A percentile compares a stretch with the other conserved stretches of the same genome.
Conservation (phyloP, 2,888 invertebrate genomes). For the Parnassius mnemosyne region DNA sequence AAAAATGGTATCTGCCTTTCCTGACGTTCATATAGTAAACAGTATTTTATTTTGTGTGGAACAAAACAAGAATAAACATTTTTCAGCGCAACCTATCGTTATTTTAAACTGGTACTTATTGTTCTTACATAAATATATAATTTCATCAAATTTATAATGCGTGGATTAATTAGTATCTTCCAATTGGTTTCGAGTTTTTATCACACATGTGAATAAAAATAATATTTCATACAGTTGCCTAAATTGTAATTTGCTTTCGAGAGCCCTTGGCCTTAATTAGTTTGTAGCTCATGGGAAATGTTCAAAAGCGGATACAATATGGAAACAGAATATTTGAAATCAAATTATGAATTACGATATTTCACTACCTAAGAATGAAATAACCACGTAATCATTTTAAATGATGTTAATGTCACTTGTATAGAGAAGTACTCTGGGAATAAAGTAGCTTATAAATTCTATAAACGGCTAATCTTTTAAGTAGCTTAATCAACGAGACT, state of each 20-base stretch:
- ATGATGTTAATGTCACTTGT: background rate
- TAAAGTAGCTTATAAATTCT: conserved; percentile 11
- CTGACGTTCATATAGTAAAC: no score
- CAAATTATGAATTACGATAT: no score
- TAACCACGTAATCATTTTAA: no score
- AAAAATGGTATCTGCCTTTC: no score
- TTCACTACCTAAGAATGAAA: no score
- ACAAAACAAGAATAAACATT: no score
- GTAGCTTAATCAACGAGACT: conserved; percentile 16
- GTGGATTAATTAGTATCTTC: conserved; percentile 19
- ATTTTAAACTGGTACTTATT: background rate
- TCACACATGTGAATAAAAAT: conserved; percentile 12
- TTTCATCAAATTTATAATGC: conserved; percentile 17
- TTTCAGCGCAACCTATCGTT: no score
- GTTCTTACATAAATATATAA: background rate
- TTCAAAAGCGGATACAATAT: no score
- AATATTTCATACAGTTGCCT: conserved; percentile 6
- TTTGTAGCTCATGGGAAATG: background rate
- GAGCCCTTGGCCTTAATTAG: conserved; percentile 46
- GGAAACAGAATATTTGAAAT: no score
- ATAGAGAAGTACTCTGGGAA: background rate
- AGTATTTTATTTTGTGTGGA: no score
- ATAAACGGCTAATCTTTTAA: conserved; percentile 16
- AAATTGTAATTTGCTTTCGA: conserved; percentile 33
- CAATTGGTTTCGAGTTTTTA: background rate